Evolutionary conservation across 37 sponge, comb jelly and placozoan species (phyloP), one percentile per base, ranked within the genome.

Genomic region (Chondrosia reniformis): DNA sequence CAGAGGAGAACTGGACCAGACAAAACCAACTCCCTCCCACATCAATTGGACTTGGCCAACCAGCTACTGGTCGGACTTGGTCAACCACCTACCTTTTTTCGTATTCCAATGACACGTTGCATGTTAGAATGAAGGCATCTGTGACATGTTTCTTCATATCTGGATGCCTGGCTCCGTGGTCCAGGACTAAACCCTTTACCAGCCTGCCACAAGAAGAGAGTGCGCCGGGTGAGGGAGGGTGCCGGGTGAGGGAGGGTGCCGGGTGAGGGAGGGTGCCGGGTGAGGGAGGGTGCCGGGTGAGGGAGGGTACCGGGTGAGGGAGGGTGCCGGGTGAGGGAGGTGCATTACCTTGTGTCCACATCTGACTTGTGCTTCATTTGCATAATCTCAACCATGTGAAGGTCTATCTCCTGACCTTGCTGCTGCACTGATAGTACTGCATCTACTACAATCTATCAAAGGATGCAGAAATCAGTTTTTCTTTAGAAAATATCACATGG

Each of bases 301-400:
- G 15, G 52, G 15, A 49, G 10, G 52, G 15, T 49, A 19, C 7
- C n/a, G 15, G 1, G 38, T 7, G 32, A 2, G 24, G 38, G 6
- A 28, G 37, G 30, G 5, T 2, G 9, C 33, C 57, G 3, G 9
- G 59, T 32, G 42, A 2, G 24, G 24, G 2, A 31, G 28, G 44
- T 55, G 34, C 5, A 41, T 82, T 41, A 88, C 95, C 54, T 83
- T 36, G 99, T 99, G 67, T 99, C 99, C 43, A 88, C 86, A 75
- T 96, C 96, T 30, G 93, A 87, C 77, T 87, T 93, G 75, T 99
- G 99, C 82, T 84, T 84, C 99, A 98, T 98, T 71, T 90, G 67
- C 99, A 99, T 96, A 63, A 96, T 83, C 83, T 99, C 96, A n/a
- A 99, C 97, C 99, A 99, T 99, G 84, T 96, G 97, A 44, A 99